Conservation (phyloP, 2,113 vertebrate species). For the Otis tarda region DNA sequence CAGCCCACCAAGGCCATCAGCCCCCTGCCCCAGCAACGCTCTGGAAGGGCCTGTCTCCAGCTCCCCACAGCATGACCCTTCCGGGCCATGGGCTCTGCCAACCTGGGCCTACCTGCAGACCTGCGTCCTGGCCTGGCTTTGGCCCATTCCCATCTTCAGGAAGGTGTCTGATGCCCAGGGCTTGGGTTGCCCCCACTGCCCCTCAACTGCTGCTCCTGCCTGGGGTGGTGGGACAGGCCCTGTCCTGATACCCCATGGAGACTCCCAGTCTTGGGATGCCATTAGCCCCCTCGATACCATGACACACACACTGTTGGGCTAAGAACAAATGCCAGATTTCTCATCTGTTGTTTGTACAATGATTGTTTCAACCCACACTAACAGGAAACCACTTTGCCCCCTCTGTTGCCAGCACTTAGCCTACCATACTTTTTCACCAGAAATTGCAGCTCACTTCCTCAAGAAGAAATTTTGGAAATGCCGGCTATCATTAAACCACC, state of each 20-base stretch:
- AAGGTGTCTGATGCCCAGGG: accelerated
- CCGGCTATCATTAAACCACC: slow-evolving; percentile 1
- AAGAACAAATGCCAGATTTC: background rate
- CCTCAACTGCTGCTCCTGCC: background rate
- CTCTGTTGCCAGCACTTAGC: background rate
- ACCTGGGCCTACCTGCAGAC: accelerated
- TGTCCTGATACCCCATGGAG: background rate
- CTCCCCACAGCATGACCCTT: background rate
- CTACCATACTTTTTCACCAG: background rate
- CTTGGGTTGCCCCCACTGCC: background rate
- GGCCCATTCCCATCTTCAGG: accelerated
- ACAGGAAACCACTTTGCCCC: background rate
- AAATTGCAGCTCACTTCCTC: background rate
- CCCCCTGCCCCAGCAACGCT: background rate
- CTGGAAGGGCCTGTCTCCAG: background rate
- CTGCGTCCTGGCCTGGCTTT: accelerated
- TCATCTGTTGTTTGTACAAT: background rate
- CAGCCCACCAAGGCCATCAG: background rate
- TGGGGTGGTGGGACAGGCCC: accelerated
- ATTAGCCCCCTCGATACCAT: accelerated
- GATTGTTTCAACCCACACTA: background rate
- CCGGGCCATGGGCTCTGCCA: accelerated
- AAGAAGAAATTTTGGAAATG: slow-evolving; percentile 34
- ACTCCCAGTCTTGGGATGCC: background rate
- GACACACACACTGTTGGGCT: background rate